Percentiles rank a stretch among this genome's conserved stretches.
These are phyloP conservation scores for Erythrolamprus reginae DNA, from an alignment of 2,113 vertebrate genomes.

Conservation along the genomic window DNA sequence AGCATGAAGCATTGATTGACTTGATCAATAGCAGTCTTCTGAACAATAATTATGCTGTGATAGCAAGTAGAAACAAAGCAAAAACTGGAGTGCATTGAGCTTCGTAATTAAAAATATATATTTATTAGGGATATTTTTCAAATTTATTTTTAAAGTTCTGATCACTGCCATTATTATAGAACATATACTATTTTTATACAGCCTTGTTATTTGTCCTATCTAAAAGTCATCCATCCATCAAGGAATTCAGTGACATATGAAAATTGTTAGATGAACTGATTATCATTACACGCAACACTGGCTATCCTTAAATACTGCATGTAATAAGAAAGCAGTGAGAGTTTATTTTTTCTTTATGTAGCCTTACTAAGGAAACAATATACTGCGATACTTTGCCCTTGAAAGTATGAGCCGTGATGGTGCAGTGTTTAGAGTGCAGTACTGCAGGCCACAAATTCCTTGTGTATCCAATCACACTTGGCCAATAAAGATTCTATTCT, in stretches of 20 bases:
- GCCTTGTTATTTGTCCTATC: slow-evolving; percentile 37
- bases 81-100: slow-evolving; percentile 19
- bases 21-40: slow-evolving; percentile 35
- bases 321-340: not conserved
- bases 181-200: slow-evolving; percentile 46
- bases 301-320: not conserved
- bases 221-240: slow-evolving; percentile 29
- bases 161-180: slow-evolving; percentile 43
- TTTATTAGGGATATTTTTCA: slow-evolving; percentile 27
- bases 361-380: slow-evolving; percentile 11
- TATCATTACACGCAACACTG: not conserved
- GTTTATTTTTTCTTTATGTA: not conserved
- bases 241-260: not conserved
- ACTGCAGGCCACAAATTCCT: no score
- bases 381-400: slow-evolving; percentile 24
- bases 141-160: slow-evolving; percentile 31
- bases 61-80: slow-evolving; percentile 25
- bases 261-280: not conserved
- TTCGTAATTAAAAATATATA: not conserved
- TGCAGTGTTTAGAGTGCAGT: no score
- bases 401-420: not conserved
- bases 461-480: no score
- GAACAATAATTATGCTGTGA: slow-evolving; percentile 39
- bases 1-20: not conserved
- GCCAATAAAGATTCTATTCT: no score